phyloP scores from a whole-genome alignment of 2,797 vertebrate species.

The Coracias cyanogaster region DNA sequence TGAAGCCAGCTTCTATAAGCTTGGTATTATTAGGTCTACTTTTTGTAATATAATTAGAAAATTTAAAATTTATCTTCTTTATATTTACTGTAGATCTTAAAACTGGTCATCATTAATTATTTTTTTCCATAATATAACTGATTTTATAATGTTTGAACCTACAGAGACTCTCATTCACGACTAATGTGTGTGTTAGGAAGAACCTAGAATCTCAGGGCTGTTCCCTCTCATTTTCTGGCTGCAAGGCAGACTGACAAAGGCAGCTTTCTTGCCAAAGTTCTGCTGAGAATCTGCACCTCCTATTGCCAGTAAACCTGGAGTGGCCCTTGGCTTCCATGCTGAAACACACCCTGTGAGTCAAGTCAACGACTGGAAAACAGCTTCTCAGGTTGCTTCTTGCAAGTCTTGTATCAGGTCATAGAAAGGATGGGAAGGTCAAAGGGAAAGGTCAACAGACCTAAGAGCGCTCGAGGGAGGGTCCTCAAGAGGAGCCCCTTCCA shows the following conservation, averaged over 20 bases:
- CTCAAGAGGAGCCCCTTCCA: not conserved
- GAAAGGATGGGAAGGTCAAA: not conserved
- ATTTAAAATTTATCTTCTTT: not conserved
- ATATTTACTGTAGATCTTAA: not conserved
- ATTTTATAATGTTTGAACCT: not conserved
- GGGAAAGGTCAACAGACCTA: not conserved
- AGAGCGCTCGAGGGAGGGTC: not conserved
- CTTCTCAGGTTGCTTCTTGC: not conserved
- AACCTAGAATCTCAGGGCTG: not conserved
- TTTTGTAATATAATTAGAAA: not conserved
- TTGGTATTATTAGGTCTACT: not conserved
- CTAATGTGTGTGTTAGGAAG: not conserved
- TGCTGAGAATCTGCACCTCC: conserved; percentile 15
- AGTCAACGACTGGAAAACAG: not conserved
- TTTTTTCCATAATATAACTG: not conserved
- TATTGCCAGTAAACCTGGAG: conserved; percentile 35
- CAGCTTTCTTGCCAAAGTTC: conserved; percentile 13
- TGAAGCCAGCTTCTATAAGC: not conserved
- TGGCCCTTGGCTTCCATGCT: not conserved
- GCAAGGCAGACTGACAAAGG: not conserved
- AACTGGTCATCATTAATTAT: not conserved
- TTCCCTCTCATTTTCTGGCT: conserved; percentile 7
- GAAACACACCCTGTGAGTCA: conserved; percentile 21
- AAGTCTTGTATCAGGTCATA: not conserved
- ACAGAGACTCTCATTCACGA: not conserved